Base-by-base conservation (phyloP, 2,888 invertebrate genomes). In the Troglohyphantes excavatus region DNA sequence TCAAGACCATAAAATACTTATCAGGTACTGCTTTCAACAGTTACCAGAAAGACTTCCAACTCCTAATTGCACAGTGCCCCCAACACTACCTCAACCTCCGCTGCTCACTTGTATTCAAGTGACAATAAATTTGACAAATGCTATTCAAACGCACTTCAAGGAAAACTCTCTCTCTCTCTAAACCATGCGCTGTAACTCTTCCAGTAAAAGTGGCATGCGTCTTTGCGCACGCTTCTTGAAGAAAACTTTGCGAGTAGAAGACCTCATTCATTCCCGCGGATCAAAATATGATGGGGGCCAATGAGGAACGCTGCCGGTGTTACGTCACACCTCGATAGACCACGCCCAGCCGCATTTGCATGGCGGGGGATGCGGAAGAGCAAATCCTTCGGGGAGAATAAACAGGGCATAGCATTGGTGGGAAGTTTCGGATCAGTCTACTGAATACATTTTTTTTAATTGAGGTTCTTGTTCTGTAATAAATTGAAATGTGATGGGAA, bases 311-410 rank as follows among this genome's bases (percentile, higher is more conserved):
- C 53, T 65, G 39, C 26, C 63, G 46, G 23, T 2, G 61, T 76
- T 67, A 82, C 88, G 88, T 89, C 88, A 89, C 68, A 13, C 13
- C 17, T 29, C 7, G 21, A 11, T 19, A 61, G 68, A 46, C 88
- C 88, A 89, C 88, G 88, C 88, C 88, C 76, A 68, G 9, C 9
- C 17, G 53, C 59, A 89, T 82, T 76, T 89, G 88, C 82, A 82
- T 82, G 86, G 43, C 33, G 17, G 63, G 29, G 29, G 75, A 79
- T 67, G 46, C 65, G 43, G 72, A 19, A 53, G 53, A 53, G 53
- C 53, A 53, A 53, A 53, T 53, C 17, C 7, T 53, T 5, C 9
- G 53, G 17, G 53, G n/a, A 11, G 53, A 13, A 39, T 39, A 13
- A 13, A 39, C 13, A 11, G 39, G 13, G 3, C n/a, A n/a, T n/a